Evolutionary conservation across 2,113 vertebrate species (phyloP), one percentile per base, ranked within the genome.

Genomic region (Pimephales promelas): DNA sequence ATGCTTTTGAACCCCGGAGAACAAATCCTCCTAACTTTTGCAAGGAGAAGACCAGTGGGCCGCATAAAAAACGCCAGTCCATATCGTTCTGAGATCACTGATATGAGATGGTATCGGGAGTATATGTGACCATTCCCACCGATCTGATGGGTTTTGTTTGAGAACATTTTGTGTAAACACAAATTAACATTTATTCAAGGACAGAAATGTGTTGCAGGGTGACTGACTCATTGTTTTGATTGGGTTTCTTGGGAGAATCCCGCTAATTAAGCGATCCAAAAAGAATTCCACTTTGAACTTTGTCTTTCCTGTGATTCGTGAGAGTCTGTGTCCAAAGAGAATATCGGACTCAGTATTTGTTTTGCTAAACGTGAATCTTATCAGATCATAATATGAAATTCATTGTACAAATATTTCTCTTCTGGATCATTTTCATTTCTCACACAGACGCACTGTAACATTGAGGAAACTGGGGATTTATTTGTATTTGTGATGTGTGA

Each of bases 261-360:
- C 5, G 5, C 56, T 76, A 52, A 31, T 75, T 56, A 76, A 70
- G 6, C 3, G 66, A 34, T 36, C 9, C 18, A 14, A 40, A 70
- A 40, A 56, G 49, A 76, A 72, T 72, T 72, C 47, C 40, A 47
- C 70, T 76, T 76, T 56, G 49, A 56, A 54, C 47, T 34, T 24
- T 7, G 49, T 31, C 49, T 34, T 26, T n/a, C 84, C 62, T 84
- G 57, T 78, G 73, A 76, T 81, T 88, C 83, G 87, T 49, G 5
- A 86, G 93, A 92, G 90, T 91, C 90, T 91, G 0, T 79, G 18
- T 89, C 72, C 28, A 20, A 54, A 54, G 72, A 75, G 76, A 45
- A 61, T 61, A 61, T 57, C 1, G 8, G 13, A 78, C 34, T 22
- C 22, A 5, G 13, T 78, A 26, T 78, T 78, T 78, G 76, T 78